Evolutionary conservation across 2,888 invertebrate species (phyloP), one percentile per base, ranked within the genome.

Genomic region (Lasioglossum villosulum): DNA sequence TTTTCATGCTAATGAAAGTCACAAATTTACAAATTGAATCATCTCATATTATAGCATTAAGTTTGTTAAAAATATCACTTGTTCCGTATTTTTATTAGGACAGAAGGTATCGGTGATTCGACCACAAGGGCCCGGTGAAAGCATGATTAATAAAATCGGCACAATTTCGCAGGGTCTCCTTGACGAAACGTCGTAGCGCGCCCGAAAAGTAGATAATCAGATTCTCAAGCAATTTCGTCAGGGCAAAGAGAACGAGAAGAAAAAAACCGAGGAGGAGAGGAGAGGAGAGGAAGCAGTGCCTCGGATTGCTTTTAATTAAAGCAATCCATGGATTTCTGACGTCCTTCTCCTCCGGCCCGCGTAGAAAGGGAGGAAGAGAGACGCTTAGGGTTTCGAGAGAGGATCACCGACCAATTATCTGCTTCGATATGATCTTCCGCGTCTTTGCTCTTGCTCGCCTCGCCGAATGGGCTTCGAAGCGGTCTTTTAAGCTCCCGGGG

Each of bases 381-480:
- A 83, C 42, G 86, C 72, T 88, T 85, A 78, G 82, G 88, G 91
- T 91, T 92, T 91, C 92, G 89, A 92, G 88, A 93, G 92, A 91
- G 94, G 94, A 94, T 94, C 93, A 93, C 90, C 92, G 93, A 92
- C 93, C 94, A 94, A 94, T 94, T 94, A 94, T 94, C 94, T 94
- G 92, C 93, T 92, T 91, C 92, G 94, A 94, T 94, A 94, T 93
- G 93, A 94, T 94, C 94, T 94, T 93, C 89, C 93, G 90, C 92
- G 89, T 92, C 92, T 93, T 92, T 92, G 84, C 86, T 86, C 84
- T 74, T 63, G 77, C 81, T 84, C 82, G 79, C 73, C 80, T 84
- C 82, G 66, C 77, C 83, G 83, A 85, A 83, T 88, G 77, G 83
- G 74, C 81, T 63, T 78, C 85, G 88, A 87, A 66, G 88, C 87